These are phyloP conservation scores for Ormyrus pomaceus DNA, from an alignment of 2,888 invertebrate genomes.

Conservation along the genomic window DNA sequence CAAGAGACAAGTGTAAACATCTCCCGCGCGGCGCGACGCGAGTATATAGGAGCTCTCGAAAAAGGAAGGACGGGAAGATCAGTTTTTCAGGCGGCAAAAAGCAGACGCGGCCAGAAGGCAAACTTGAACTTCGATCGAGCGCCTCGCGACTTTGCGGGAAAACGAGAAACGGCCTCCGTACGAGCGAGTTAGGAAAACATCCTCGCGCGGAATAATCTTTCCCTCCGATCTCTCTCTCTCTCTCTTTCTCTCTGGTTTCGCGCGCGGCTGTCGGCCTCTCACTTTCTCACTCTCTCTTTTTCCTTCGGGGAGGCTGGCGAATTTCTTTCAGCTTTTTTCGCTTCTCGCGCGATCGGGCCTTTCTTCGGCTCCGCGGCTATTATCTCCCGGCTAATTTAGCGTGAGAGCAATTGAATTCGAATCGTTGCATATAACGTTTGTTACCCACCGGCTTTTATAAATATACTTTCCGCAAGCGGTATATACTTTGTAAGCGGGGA, in stretches of 20 bases:
- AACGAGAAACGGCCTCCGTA: not conserved
- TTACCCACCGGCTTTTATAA: no score
- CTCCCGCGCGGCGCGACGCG: not conserved
- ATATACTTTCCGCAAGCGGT: no score
- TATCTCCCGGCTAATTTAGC: no score
- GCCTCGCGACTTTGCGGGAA: slow-evolving; percentile 23
- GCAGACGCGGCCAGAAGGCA: slow-evolving; percentile 51
- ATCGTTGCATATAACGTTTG: no score
- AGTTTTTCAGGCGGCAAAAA: slow-evolving; percentile 34
- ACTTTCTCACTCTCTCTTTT: slow-evolving; percentile 50
- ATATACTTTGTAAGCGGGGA: no score
- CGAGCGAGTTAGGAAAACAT: slow-evolving; percentile 42
- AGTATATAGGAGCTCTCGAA: slow-evolving; percentile 15
- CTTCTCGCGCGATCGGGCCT: no score
- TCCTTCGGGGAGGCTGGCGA: not conserved
- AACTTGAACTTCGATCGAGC: slow-evolving; percentile 65
- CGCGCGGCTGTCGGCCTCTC: slow-evolving; percentile 24
- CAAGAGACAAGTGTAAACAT: slow-evolving; percentile 9
- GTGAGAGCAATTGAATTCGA: no score
- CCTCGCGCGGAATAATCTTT: slow-evolving; percentile 16
- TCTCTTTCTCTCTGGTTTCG: not conserved
- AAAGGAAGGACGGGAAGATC: slow-evolving; percentile 29
- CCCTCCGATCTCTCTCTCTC: not conserved
- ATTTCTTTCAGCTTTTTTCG: not conserved
- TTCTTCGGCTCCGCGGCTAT: no score